Evolutionary conservation across 2,888 invertebrate genomes (phyloP).

Genomic region (Linyphia triangularis): DNA sequence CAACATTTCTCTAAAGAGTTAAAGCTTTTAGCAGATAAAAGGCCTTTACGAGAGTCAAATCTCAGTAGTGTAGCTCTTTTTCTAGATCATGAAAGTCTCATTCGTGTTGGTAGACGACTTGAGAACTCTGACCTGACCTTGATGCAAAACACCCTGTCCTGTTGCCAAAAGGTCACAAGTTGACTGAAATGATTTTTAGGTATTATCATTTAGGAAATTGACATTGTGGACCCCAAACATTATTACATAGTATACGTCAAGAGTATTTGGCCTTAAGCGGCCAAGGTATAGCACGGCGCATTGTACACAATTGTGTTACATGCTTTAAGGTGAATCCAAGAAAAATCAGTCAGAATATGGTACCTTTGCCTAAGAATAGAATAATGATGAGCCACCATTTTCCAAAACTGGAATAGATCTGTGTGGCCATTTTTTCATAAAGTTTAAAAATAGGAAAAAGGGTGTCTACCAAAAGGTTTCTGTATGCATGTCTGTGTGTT

Average conservation of each 20-base stretch:
- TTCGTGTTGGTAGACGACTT: slow-evolving; percentile 1
- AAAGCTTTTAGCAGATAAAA: slow-evolving; percentile 14
- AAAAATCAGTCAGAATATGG: not conserved
- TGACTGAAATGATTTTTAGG: not conserved
- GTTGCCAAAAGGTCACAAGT: not conserved
- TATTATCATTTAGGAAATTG: not conserved
- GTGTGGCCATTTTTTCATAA: not conserved
- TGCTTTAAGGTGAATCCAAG: not conserved
- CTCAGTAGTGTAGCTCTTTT: slow-evolving; percentile 1
- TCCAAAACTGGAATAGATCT: not conserved
- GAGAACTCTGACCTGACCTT: not conserved
- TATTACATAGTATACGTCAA: not conserved
- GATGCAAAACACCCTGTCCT: not conserved
- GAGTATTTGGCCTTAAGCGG: not conserved
- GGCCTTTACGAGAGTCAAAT: not conserved
- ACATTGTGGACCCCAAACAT: not conserved
- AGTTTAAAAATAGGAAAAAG: not conserved
- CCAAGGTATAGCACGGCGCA: not conserved
- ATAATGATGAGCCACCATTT: not conserved
- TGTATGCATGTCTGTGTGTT: not conserved
- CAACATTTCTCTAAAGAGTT: not conserved
- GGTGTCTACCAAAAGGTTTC: not conserved
- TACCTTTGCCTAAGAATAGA: not conserved
- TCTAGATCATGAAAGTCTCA: not conserved
- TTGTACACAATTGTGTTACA: not conserved